These are phyloP conservation scores for Tipula confusa DNA, from an alignment of 2,888 invertebrate species.

Conservation along the genomic window DNA sequence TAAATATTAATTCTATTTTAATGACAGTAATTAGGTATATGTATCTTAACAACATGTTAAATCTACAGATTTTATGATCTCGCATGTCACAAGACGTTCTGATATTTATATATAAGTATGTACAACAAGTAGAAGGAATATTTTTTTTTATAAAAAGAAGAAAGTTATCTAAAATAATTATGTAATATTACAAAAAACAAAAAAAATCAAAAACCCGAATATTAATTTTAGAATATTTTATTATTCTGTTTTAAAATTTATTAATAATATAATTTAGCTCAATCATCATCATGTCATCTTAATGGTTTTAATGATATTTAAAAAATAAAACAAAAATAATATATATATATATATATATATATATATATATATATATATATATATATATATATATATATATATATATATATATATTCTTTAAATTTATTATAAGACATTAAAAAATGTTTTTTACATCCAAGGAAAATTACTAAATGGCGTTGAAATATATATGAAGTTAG, in stretches of 20 bases:
- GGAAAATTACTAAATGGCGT: conserved; percentile 3
- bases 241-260: background rate
- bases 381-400: too few species aligned
- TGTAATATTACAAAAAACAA: background rate
- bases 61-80: background rate
- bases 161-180: background rate
- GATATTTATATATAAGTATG: too few species aligned
- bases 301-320: conserved; percentile 3
- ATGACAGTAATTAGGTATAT: background rate
- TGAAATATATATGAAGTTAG: background rate
- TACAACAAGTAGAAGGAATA: background rate
- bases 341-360: too few species aligned
- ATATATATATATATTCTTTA: background rate
- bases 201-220: background rate
- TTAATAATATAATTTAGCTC: conserved; percentile 25
- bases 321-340: background rate
- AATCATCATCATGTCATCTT: conserved; percentile 25
- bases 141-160: background rate
- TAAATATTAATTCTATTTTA: background rate
- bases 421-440: background rate
- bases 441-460: background rate
- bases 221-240: conserved; percentile 8
- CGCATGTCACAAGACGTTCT: background rate
- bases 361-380: too few species aligned
- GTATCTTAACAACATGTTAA: background rate